phyloP scores from a whole-genome alignment of 2,113 vertebrate species.

The Mus pahari region DNA sequence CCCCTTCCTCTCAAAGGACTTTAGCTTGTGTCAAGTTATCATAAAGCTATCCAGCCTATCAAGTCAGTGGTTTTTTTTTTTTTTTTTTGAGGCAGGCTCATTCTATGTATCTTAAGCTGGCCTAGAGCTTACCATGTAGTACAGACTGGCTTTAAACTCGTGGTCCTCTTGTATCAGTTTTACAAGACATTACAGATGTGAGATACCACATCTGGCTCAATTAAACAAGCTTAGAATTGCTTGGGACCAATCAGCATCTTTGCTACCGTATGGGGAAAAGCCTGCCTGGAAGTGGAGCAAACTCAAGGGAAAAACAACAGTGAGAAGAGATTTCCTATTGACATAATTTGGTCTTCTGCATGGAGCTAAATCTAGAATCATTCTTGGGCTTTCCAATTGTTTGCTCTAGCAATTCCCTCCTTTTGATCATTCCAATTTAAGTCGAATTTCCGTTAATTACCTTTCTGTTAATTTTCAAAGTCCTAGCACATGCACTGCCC shows the following conservation, averaged over 20 bases:
- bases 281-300: slow-evolving; percentile 6
- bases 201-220: background rate
- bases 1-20: background rate
- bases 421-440: slow-evolving; percentile 21
- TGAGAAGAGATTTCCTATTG: background rate
- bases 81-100: background rate
- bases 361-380: background rate
- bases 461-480: slow-evolving; percentile 15
- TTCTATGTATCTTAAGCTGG: background rate
- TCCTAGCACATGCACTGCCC: background rate
- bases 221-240: background rate
- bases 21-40: background rate
- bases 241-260: background rate
- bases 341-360: background rate
- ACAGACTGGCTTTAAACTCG: background rate
- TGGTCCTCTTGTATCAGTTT: background rate
- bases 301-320: background rate
- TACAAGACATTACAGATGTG: background rate
- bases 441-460: slow-evolving; percentile 10
- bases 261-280: background rate
- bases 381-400: background rate
- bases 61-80: background rate
- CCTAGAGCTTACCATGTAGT: background rate
- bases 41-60: background rate
- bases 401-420: background rate